phyloP scores from a whole-genome alignment of 2,113 vertebrate genomes.

The Rhinoderma darwinii region DNA sequence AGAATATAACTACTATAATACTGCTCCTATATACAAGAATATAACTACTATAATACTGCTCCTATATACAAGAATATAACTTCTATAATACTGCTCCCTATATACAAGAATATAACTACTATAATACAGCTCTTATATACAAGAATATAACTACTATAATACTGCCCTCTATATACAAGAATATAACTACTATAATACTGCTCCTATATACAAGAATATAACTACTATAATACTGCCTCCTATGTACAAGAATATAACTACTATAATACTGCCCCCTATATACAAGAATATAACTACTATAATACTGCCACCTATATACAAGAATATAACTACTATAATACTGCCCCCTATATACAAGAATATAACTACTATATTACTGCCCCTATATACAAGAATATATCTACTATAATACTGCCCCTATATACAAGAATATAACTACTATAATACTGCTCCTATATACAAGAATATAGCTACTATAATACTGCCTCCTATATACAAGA shows the following conservation, averaged over 20 bases:
- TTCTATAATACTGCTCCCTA: too few relatives aligned
- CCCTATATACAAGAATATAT: neutral
- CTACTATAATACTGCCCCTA: conserved; percentile 4
- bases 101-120: conserved; percentile 2
- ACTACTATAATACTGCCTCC: conserved; percentile 4
- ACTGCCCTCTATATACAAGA: too few relatives aligned
- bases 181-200: neutral
- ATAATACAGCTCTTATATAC: neutral
- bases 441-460: neutral
- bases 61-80: too few relatives aligned
- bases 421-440: conserved; percentile 7
- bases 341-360: neutral
- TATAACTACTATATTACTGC: conserved; percentile 5
- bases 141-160: too few relatives aligned
- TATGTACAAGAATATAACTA: conserved; percentile 11
- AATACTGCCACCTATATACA: too few relatives aligned
- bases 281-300: neutral
- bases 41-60: too few relatives aligned
- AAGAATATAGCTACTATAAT: too few relatives aligned
- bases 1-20: too few relatives aligned
- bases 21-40: too few relatives aligned
- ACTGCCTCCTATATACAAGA: too few relatives aligned
- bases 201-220: neutral
- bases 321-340: neutral
- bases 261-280: neutral